These are phyloP conservation scores for Drosophila subobscura DNA, from an alignment of 1,140 invertebrate genomes.

Conservation along the genomic window DNA sequence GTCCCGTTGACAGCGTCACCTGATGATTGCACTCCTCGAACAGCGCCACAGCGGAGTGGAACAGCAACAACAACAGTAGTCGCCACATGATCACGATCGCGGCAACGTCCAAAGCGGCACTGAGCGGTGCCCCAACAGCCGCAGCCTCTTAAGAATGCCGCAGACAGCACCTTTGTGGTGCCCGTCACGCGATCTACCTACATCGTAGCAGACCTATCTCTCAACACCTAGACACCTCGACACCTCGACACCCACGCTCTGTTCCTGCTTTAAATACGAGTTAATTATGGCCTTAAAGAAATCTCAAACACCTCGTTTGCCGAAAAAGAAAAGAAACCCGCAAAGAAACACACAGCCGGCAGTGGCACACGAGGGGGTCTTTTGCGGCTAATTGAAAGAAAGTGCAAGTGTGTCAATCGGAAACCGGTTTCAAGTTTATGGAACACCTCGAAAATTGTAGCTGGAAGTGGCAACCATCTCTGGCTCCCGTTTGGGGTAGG, in stretches of 20 bases:
- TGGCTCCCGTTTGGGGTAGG: slow-evolving; percentile 26
- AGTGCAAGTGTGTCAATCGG: slow-evolving; percentile 68
- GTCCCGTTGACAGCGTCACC: slow-evolving; percentile 62
- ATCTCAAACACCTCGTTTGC: slow-evolving; percentile 26
- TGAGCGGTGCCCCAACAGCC: slow-evolving; percentile 30
- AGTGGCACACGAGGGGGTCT: slow-evolving; percentile 26
- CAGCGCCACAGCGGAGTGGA: slow-evolving; percentile 11
- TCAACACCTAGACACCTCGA: slow-evolving; percentile 27
- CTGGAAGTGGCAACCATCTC: background rate
- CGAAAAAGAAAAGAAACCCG: slow-evolving; percentile 22
- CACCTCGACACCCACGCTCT: slow-evolving; percentile 41
- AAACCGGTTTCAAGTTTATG: slow-evolving; percentile 39
- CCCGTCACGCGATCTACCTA: slow-evolving; percentile 61
- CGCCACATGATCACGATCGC: slow-evolving; percentile 52
- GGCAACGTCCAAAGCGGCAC: slow-evolving; percentile 43
- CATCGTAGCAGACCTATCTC: slow-evolving; percentile 28
- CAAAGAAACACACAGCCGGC: slow-evolving; percentile 12
- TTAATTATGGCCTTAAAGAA: slow-evolving; percentile 69
- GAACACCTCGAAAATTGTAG: slow-evolving; percentile 16
- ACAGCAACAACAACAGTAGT: slow-evolving; percentile 1
- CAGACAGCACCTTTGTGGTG: slow-evolving; percentile 11
- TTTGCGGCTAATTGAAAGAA: slow-evolving; percentile 70
- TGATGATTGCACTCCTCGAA: slow-evolving; percentile 77
- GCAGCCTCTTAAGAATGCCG: slow-evolving; percentile 64
- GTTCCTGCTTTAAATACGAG: slow-evolving; percentile 52